These are phyloP conservation scores for Troglohyphantes excavatus DNA, from an alignment of 2,888 invertebrate genomes.

Conservation along the genomic window DNA sequence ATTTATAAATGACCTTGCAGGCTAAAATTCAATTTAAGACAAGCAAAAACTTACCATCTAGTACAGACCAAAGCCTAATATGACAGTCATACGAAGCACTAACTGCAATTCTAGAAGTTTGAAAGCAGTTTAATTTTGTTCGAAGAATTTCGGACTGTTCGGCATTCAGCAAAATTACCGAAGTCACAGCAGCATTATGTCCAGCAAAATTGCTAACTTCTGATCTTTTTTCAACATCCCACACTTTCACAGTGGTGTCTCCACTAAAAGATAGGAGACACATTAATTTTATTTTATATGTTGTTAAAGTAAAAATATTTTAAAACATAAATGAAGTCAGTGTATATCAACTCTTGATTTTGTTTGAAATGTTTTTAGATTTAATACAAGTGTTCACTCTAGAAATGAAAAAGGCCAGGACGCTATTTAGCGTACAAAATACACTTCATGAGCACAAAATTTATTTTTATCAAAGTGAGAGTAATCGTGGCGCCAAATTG, in stretches of 20 bases:
- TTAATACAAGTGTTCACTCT: too few species aligned
- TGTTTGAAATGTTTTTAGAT: too few species aligned
- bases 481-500: too few species aligned
- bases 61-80: conserved; percentile 82
- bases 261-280: conserved; percentile 61
- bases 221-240: conserved; percentile 73
- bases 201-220: conserved; percentile 78
- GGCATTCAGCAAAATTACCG: conserved; percentile 80
- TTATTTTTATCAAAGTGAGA: too few species aligned
- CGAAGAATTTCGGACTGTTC: conserved; percentile 80
- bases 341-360: too few species aligned
- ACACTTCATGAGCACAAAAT: too few species aligned
- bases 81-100: conserved; percentile 82
- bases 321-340: too few species aligned
- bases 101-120: conserved; percentile 80
- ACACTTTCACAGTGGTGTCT: conserved; percentile 80
- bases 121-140: conserved; percentile 58
- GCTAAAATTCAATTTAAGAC: too few species aligned
- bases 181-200: conserved; percentile 79
- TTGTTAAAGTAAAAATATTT: too few species aligned
- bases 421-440: too few species aligned
- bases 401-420: too few species aligned
- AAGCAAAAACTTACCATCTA: conserved; percentile 80
- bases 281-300: background rate
- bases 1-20: too few species aligned